Evolutionary conservation across 2,797 vertebrate genomes (phyloP).

Genomic region (Silurus lanzhouensis): DNA sequence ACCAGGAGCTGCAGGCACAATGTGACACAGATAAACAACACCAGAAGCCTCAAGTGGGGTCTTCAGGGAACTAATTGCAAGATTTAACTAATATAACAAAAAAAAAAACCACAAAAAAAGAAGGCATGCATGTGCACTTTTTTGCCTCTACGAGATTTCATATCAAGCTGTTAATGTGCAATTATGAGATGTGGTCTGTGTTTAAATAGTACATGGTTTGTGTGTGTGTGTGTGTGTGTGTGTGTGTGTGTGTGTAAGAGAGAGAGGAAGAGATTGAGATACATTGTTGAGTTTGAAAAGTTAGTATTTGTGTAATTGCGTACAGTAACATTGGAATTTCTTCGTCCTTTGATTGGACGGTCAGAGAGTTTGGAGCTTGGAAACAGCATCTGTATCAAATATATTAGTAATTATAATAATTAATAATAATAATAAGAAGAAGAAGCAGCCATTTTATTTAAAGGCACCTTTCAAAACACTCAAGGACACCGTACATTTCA

Average conservation of each 20-base stretch:
- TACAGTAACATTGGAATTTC: no score
- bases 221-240: not conserved
- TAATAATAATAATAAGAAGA: no score
- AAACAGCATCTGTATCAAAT: no score
- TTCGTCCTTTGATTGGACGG: no score
- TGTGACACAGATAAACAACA: constrained; percentile 48
- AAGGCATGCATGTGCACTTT: not conserved
- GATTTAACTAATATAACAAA: not conserved
- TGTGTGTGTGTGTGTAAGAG: not conserved
- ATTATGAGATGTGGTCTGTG: not conserved
- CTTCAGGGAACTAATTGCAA: constrained; percentile 36
- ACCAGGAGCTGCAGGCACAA: constrained; percentile 35
- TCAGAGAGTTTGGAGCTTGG: no score
- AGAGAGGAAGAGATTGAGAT: no score
- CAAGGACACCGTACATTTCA: no score
- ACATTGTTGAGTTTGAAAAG: not conserved
- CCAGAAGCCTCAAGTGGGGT: constrained; percentile 3
- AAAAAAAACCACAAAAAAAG: not conserved
- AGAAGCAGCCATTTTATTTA: no score
- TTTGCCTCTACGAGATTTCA: not conserved
- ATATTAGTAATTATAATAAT: no score
- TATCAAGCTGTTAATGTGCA: not conserved
- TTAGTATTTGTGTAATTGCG: not conserved
- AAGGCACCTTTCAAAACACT: no score
- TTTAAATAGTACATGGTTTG: not conserved